Base-by-base conservation (phyloP, 2,888 invertebrate genomes). In the Phania funesta region DNA sequence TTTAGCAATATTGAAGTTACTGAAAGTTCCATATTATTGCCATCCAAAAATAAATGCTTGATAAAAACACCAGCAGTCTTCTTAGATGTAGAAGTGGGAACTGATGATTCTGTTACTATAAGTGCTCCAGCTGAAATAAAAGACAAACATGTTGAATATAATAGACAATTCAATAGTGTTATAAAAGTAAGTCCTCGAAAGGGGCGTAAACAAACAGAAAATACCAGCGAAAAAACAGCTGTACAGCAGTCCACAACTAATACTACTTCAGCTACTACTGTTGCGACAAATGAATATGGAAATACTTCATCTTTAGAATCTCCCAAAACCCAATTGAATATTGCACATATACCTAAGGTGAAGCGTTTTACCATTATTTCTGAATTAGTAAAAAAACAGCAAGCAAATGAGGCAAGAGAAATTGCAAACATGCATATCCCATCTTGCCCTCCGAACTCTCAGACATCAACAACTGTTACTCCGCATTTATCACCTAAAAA, bases 311-410 rank as follows among this genome's bases (percentile, higher is more conserved):
- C 5, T 0, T 2, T 3, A 26, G 20, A 65, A 20, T 9, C 35
- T 3, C 41, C 24, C 24, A 67, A 26, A 26, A 52, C 18, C 13
- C 38, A 50, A 52, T 5, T 6, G 2, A 29, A 13, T 3, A n/a
- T 1, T n/a, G 6, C 11, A 20, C 8, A 3, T 67, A 16, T 44
- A 22, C 29, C 20, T 32, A 78, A 54, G 44, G 46, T 77, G 16
- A 86, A 85, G 32, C 86, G 88, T 9, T 90, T 89, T 52, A 90
- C 90, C 0, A 85, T 87, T 81, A 88, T 90, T 32, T 87, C 87
- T 0, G 90, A 90, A 26, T 83, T 90, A 35, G 86, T 89, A 8
- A 84, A 74, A 52, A 85, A 84, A 18, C 82, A 82, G n/a, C 62
- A 82, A 38, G 54, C 26, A 26, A 24, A 73, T 11, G 54, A 11